Evolutionary conservation across 2,797 vertebrate species (phyloP).

Genomic region (Cirrhinus mrigala): DNA sequence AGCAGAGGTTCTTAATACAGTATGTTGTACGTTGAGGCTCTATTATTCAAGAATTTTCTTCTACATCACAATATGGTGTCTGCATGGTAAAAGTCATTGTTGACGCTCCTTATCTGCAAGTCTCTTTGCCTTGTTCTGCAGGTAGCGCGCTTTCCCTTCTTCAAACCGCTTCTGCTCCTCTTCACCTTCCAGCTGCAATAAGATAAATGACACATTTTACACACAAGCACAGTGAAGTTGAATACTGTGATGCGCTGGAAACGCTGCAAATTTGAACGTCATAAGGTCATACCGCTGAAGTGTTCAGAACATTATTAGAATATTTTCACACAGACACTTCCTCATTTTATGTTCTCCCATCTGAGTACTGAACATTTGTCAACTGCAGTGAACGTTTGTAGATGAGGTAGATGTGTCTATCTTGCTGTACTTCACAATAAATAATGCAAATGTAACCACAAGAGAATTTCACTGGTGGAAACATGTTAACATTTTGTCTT

Average conservation of each 20-base stretch:
- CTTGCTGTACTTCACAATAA: slow-evolving; percentile 32
- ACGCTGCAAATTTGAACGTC: slow-evolving; percentile 36
- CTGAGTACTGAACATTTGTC: slow-evolving; percentile 17
- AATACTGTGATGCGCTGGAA: background rate
- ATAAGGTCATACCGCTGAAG: background rate
- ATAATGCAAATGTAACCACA: slow-evolving; percentile 68
- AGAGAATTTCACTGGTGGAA: slow-evolving; percentile 59
- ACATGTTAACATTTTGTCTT: slow-evolving; percentile 62
- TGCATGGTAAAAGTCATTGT: slow-evolving; percentile 67
- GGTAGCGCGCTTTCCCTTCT: slow-evolving; percentile 90
- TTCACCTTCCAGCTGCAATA: slow-evolving; percentile 84
- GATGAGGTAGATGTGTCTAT: background rate
- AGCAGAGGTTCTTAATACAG: slow-evolving; percentile 29
- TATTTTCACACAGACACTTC: background rate
- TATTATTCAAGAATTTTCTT: slow-evolving; percentile 29
- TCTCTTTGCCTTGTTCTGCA: slow-evolving; percentile 90
- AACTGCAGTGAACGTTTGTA: slow-evolving; percentile 16
- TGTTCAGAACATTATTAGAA: background rate
- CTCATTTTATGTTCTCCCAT: slow-evolving; percentile 16
- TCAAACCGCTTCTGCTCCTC: slow-evolving; percentile 90
- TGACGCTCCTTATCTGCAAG: slow-evolving; percentile 74
- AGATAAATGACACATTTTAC: slow-evolving; percentile 44
- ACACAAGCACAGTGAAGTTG: slow-evolving; percentile 12
- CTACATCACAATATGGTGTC: slow-evolving; percentile 17
- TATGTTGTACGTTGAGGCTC: slow-evolving; percentile 46